Evolutionary conservation across 2,797 vertebrate species (phyloP).

Genomic region (Trichosurus vulpecula): DNA sequence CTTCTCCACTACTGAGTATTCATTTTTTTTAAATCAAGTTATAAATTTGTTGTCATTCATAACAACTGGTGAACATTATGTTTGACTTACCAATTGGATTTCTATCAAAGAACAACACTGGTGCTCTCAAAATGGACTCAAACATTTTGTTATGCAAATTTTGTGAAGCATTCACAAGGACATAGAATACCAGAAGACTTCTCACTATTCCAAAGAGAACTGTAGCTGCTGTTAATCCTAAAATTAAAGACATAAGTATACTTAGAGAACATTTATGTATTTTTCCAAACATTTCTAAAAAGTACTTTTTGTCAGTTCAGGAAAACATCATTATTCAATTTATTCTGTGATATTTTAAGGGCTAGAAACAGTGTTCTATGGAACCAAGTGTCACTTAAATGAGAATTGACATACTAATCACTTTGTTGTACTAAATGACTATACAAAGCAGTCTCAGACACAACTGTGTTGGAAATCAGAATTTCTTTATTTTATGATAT

Average conservation of each 20-base stretch:
- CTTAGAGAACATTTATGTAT: background rate
- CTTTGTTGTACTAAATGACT: background rate
- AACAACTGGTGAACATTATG: background rate
- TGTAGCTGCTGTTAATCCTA: conserved; percentile 90
- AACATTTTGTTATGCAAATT: conserved; percentile 91
- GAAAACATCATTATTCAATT: background rate
- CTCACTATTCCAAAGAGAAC: conserved; percentile 90
- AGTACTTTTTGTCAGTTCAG: background rate
- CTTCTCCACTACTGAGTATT: background rate
- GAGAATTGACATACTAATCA: background rate
- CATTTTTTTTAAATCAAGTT: background rate
- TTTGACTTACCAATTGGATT: conserved; percentile 87
- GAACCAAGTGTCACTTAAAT: background rate
- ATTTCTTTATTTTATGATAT: background rate
- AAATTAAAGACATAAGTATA: conserved; percentile 61
- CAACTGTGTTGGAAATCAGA: background rate
- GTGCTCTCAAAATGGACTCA: conserved; percentile 86
- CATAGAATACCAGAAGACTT: conserved; percentile 88
- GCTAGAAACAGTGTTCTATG: background rate
- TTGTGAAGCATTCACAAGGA: conserved; percentile 90
- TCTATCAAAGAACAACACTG: conserved; percentile 88
- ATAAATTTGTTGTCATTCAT: background rate
- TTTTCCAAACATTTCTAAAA: background rate
- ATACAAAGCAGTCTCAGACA: background rate
- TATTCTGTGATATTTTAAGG: background rate